Evolutionary conservation across 2,797 vertebrate genomes (phyloP).

Genomic region (Manis pentadactyla): DNA sequence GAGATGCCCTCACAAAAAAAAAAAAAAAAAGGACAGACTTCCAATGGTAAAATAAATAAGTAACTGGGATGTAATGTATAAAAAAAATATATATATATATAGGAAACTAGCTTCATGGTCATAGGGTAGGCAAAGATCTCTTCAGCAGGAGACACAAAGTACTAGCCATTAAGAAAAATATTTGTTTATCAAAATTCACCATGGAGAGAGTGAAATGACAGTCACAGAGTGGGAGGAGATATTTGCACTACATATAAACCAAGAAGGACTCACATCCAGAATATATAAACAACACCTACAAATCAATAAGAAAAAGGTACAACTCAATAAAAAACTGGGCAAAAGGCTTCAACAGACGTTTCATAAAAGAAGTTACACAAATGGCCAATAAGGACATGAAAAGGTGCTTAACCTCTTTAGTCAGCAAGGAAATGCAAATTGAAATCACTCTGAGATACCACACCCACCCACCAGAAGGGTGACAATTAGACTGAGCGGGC

Average conservation of each 20-base stretch:
- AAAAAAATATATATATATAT: background rate
- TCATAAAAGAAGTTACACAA: background rate
- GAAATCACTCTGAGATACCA: background rate
- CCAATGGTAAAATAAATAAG: too few relatives aligned
- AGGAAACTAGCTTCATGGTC: background rate
- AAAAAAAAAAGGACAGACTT: too few relatives aligned
- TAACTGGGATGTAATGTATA: too few relatives aligned
- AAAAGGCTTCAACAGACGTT: background rate
- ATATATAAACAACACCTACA: background rate
- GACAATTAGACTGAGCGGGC: background rate
- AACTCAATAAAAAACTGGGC: background rate
- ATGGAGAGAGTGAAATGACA: background rate
- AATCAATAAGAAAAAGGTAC: background rate
- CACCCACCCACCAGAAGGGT: background rate
- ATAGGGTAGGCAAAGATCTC: background rate
- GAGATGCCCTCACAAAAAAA: too few relatives aligned
- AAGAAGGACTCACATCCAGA: background rate
- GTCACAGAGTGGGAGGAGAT: background rate
- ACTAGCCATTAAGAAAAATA: background rate
- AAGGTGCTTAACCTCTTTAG: background rate
- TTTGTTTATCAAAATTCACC: background rate
- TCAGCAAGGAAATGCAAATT: background rate
- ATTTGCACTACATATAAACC: background rate
- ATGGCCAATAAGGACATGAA: background rate
- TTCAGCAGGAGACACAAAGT: background rate